Base-by-base conservation (phyloP, 2,113 vertebrate genomes). In the Xenopus laevis region DNA sequence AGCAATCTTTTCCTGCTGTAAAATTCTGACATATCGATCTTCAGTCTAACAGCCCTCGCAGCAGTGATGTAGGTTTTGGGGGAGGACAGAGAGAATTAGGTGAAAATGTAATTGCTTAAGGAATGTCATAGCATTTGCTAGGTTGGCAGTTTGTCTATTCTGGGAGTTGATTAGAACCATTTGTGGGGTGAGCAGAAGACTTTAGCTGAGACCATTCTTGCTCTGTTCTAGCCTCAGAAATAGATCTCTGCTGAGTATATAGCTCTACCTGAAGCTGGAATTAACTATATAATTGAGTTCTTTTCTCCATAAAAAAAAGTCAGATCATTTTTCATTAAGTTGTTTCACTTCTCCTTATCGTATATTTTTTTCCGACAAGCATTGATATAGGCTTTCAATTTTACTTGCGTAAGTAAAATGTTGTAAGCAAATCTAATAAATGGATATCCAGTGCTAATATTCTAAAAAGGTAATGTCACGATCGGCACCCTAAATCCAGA, bases 151-250 rank as follows among this genome's bases (percentile, higher is more conserved):
- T 0, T 78, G 78, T 47, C 74, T 33, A 80, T 80, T 76, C 67
- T 71, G 81, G 74, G 79, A 71, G 52, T 79, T 85, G 84, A 86
- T 81, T 84, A 72, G 83, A 89, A 85, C 83, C 86, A 83, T 83
- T 85, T 86, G 87, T 85, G 85, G 80, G 86, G 86, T 79, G 86
- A 84, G 69, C 76, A 74, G 78, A 67, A 81, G 62, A 79, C 79
- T 40, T 80, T 68, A 71, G 78, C 18, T 4, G 45, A 86, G 85
- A 89, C 86, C 89, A 83, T 82, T 72, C 81, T 81, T 71, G 84
- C 82, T 88, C 82, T 89, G 85, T 81, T 89, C 78, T 30, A 74
- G 65, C 77, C 81, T 44, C 20, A 20, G 79, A 81, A 72, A 86
- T 82, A 0, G 9, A 50, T 45, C 77, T 27, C 23, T 74, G 79